Evolutionary conservation across 2,113 vertebrate genomes (phyloP).

Genomic region (Hepsetus odoe): DNA sequence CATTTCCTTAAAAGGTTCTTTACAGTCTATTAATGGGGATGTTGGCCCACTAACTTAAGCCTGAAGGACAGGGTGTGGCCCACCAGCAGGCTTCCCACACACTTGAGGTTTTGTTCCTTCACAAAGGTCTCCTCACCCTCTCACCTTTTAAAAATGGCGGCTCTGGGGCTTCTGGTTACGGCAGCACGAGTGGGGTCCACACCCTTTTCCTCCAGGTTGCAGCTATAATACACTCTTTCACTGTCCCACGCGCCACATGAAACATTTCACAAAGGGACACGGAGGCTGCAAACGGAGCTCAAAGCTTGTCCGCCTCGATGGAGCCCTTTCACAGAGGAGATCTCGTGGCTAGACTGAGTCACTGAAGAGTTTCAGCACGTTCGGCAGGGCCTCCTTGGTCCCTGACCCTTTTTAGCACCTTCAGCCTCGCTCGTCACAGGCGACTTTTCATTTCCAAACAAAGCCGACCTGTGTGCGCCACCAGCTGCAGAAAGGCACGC

Average conservation of each 20-base stretch:
- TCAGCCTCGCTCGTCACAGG: slow-evolving; percentile 47
- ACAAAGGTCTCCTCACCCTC: slow-evolving; percentile 58
- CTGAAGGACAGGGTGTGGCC: slow-evolving; percentile 35
- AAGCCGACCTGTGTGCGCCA: slow-evolving; percentile 57
- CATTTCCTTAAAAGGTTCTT: slow-evolving; percentile 48
- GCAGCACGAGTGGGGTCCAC: slow-evolving; percentile 42
- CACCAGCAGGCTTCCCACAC: slow-evolving; percentile 37
- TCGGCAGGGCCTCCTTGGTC: background rate
- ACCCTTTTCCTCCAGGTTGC: slow-evolving; percentile 28
- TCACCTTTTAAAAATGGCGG: slow-evolving; percentile 68
- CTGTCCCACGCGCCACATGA: slow-evolving; percentile 53
- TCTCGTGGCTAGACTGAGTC: slow-evolving; percentile 24
- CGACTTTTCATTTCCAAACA: slow-evolving; percentile 67
- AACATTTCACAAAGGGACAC: slow-evolving; percentile 58
- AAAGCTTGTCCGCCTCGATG: slow-evolving; percentile 44
- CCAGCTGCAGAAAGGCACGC: slow-evolving; percentile 56
- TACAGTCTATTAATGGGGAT: background rate
- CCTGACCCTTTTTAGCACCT: slow-evolving; percentile 52
- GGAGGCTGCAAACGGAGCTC: slow-evolving; percentile 59
- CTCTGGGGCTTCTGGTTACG: slow-evolving; percentile 57
- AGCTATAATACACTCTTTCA: slow-evolving; percentile 71
- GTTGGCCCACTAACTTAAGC: slow-evolving; percentile 11
- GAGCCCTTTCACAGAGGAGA: slow-evolving; percentile 42
- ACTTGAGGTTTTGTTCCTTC: slow-evolving; percentile 67
- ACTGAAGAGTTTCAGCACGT: slow-evolving; percentile 49